Base-by-base conservation (phyloP, 92 coral and sea anemone species). In the Palythoa caribaeorum region DNA sequence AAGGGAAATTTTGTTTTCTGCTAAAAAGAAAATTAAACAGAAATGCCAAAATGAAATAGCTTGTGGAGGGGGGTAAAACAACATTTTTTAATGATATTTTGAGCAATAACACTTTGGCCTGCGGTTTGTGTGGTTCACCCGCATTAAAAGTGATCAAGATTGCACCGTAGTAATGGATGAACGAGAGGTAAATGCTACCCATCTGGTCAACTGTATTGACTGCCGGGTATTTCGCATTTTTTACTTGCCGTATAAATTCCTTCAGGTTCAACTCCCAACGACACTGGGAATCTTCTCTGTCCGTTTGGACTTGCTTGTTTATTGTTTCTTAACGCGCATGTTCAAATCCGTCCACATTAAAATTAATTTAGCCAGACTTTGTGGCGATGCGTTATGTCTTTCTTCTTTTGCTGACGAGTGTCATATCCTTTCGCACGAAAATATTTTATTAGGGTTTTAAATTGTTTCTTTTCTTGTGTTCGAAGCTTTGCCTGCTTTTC, bases 81-180 rank as follows among this genome's bases (percentile, higher is more conserved):
- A 7, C 15, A 0, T 57, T 57, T 57, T 57, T 11, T 13, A 57
- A 57, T 13, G 65, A 57, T 12, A 11, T 57, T 57, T 57, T 57
- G 65, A 57, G 65, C 65, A 53, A 14, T 57, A 57, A 16, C 65
- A 57, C 65, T 9, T 57, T 12, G 65, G 65, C 65, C n/a, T 57
- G 65, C 65, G 65, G 0, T 80, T 10, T 50, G 53, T 50, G 55
- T 36, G 50, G 55, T 74, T 11, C n/a, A 38, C 55, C 50, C 38
- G 20, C 50, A 4, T n/a, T n/a, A 36, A 77, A 21, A 77, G 63
- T 57, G 63, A 57, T 59, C 65, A 59, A 59, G n/a, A 59, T 59
- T 59, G 65, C 65, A 59, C 65, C 65, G 65, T 13, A 13, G 76
- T 14, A 71, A 35, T 71, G 16, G 76, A 71, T 71, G 76, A 19